A percentile compares a stretch with the other conserved stretches of the same genome.
Conservation (phyloP, 1,140 invertebrate species). For the Drosophila pruinosa region DNA sequence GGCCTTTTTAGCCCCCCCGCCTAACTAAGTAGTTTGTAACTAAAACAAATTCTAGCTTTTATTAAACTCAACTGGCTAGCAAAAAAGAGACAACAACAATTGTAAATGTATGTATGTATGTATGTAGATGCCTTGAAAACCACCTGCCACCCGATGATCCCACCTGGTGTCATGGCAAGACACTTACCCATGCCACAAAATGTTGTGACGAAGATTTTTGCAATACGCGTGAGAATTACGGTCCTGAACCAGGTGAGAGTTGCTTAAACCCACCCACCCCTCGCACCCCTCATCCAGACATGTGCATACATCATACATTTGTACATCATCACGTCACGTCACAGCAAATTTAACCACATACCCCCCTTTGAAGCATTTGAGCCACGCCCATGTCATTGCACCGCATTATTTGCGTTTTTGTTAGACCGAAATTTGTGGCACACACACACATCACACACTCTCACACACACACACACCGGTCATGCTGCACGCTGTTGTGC, state of each 20-base stretch:
- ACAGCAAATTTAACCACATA: no score
- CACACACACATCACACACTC: constrained; percentile 16
- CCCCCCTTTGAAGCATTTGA: constrained; percentile 5
- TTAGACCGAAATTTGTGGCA: constrained; percentile 38
- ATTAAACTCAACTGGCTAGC: constrained; percentile 12
- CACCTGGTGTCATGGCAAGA: constrained; percentile 84
- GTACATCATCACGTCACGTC: background rate
- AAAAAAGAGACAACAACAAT: constrained; percentile 33
- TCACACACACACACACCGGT: constrained; percentile 9
- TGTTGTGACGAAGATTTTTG: constrained; percentile 87
- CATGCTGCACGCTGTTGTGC: constrained; percentile 12
- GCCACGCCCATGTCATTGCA: constrained; percentile 59
- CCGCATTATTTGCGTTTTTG: constrained; percentile 53
- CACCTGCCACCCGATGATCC: constrained; percentile 88
- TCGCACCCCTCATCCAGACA: background rate
- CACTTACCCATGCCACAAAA: constrained; percentile 62
- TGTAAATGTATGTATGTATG: constrained; percentile 55
- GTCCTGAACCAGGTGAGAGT: constrained; percentile 79
- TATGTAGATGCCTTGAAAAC: constrained; percentile 86
- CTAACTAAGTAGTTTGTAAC: constrained; percentile 49
- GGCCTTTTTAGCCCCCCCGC: constrained; percentile 2
- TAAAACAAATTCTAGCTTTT: constrained; percentile 23
- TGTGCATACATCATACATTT: background rate
- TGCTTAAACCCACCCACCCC: constrained; percentile 38
- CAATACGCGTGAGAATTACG: constrained; percentile 84